Conservation (phyloP, 1,140 invertebrate genomes). For the Thereuonema tuberculata region DNA sequence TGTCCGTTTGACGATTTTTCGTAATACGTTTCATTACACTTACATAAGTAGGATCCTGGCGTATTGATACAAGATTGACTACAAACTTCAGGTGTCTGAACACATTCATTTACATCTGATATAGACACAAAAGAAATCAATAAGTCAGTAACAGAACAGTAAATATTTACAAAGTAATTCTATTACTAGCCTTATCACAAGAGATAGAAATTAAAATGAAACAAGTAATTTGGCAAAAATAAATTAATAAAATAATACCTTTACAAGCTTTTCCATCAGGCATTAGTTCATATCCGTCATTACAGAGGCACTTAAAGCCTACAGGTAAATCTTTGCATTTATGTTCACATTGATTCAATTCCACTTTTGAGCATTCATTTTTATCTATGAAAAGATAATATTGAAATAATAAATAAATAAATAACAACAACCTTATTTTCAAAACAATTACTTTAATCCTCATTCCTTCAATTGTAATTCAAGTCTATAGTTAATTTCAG, state of each 20-base stretch:
- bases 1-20: constrained; percentile 68
- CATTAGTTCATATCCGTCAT: constrained; percentile 76
- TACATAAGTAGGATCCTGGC: constrained; percentile 88
- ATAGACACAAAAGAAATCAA: constrained; percentile 11
- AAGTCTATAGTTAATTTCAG: too few relatives aligned
- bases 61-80: constrained; percentile 92
- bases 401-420: too few relatives aligned
- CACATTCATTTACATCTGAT: constrained; percentile 83
- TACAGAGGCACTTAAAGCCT: constrained; percentile 87
- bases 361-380: constrained; percentile 82
- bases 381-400: constrained; percentile 45
- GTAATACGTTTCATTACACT: constrained; percentile 88
- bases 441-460: not conserved
- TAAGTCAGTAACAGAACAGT: too few relatives aligned
- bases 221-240: too few relatives aligned
- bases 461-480: not conserved
- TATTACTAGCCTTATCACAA: not conserved
- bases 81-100: constrained; percentile 75
- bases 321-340: constrained; percentile 86
- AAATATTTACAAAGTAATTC: not conserved
- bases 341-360: constrained; percentile 88
- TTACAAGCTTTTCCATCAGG: constrained; percentile 72
- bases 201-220: too few relatives aligned
- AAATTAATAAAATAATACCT: too few relatives aligned
- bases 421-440: not conserved